These are phyloP conservation scores for Alauda arvensis DNA, from an alignment of 2,797 vertebrate genomes.

Conservation along the genomic window DNA sequence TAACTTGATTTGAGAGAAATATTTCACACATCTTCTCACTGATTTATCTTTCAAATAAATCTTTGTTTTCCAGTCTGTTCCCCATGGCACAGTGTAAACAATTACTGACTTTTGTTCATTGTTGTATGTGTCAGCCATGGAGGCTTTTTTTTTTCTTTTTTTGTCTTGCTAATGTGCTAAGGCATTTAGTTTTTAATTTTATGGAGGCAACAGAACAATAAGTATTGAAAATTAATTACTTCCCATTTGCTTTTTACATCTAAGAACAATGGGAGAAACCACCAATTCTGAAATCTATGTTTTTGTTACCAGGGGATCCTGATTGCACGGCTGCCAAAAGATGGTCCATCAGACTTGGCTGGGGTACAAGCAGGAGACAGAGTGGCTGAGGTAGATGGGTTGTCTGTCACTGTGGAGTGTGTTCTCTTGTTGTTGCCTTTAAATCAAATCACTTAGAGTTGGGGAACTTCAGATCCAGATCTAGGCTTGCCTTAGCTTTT, in stretches of 20 bases:
- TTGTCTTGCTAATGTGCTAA: neutral
- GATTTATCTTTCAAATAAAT: constrained; percentile 22
- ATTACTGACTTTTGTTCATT: constrained; percentile 1
- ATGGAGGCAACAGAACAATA: neutral
- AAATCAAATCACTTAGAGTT: neutral
- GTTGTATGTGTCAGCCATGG: neutral
- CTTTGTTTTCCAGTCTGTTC: neutral
- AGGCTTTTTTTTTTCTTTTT: neutral
- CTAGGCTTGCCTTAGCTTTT: neutral
- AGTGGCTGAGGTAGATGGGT: constrained; percentile 72
- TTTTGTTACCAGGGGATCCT: constrained; percentile 72
- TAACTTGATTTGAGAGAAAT: neutral
- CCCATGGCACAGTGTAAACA: neutral
- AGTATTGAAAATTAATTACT: constrained; percentile 33
- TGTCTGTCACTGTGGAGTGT: neutral
- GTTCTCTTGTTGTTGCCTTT: neutral
- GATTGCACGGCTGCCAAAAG: constrained; percentile 75
- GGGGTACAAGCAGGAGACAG: constrained; percentile 74
- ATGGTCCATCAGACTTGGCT: constrained; percentile 74
- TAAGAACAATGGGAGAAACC: neutral
- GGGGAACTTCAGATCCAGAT: neutral
- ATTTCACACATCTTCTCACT: neutral
- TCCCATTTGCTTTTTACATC: neutral
- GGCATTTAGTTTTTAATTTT: neutral
- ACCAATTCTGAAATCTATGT: constrained; percentile 23